Evolutionary conservation across 2,113 vertebrate species (phyloP).

Genomic region (Onychorhynchus coronatus): DNA sequence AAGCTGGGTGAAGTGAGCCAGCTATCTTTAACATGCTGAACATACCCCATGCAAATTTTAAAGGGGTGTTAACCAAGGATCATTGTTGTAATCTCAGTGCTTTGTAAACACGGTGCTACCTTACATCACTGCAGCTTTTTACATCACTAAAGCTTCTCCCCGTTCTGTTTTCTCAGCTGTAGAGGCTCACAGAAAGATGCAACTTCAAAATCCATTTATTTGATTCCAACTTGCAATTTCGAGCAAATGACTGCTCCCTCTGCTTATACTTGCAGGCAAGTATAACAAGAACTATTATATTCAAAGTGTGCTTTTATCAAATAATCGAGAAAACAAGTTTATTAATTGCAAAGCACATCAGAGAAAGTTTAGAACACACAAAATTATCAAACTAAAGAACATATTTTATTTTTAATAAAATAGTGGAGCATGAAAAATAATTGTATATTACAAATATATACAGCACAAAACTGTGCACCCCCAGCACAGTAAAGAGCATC

Average conservation of each 20-base stretch:
- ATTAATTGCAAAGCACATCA: constrained; percentile 29
- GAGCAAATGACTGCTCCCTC: not conserved
- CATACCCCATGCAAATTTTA: not conserved
- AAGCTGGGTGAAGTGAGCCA: not conserved
- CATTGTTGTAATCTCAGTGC: constrained; percentile 40
- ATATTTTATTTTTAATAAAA: constrained; percentile 93
- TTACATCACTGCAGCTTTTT: not conserved
- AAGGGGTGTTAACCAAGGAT: constrained; percentile 41
- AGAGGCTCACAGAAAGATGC: not conserved
- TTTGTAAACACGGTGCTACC: constrained; percentile 38
- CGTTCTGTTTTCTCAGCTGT: not conserved
- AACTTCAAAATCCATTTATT: not conserved
- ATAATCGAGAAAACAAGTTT: not conserved
- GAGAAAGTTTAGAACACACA: constrained; percentile 7
- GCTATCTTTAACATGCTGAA: constrained; percentile 4
- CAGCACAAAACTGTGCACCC: constrained; percentile 59
- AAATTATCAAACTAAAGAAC: constrained; percentile 82
- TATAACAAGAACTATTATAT: not conserved
- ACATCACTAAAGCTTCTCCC: constrained; percentile 11
- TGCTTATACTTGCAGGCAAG: not conserved
- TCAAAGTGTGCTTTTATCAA: constrained; percentile 10
- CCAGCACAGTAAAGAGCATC: constrained; percentile 67
- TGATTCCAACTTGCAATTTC: not conserved
- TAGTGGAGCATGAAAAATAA: constrained; percentile 80
- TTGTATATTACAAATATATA: constrained; percentile 85